Conservation (phyloP, 1,140 invertebrate species). For the Drosophila hydei region DNA sequence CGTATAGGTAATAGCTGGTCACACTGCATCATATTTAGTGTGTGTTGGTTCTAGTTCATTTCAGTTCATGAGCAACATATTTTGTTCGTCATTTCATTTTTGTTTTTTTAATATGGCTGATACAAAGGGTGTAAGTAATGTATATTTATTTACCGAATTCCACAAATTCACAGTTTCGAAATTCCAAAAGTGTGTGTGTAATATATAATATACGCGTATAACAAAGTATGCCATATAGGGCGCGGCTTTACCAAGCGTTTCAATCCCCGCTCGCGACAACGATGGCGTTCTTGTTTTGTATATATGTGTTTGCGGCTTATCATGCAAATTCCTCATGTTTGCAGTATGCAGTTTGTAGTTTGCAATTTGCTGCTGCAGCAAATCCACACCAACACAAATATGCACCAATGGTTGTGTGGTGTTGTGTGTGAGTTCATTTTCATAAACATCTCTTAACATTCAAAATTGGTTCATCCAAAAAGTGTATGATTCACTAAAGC, state of each 20-base stretch:
- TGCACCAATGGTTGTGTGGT: not conserved
- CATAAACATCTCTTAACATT: constrained; percentile 14
- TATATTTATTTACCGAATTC: constrained; percentile 13
- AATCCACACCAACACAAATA: constrained; percentile 8
- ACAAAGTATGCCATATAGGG: constrained; percentile 14
- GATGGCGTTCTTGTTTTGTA: constrained; percentile 39
- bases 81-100: constrained; percentile 74
- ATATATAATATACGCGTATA: too few relatives aligned
- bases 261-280: constrained; percentile 24
- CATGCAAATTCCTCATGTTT: constrained; percentile 46
- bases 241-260: constrained; percentile 35
- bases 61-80: constrained; percentile 57
- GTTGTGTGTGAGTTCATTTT: constrained; percentile 22
- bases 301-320: constrained; percentile 39
- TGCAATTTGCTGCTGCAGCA: constrained; percentile 12
- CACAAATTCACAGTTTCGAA: not conserved
- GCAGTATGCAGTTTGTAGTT: constrained; percentile 9
- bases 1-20: constrained; percentile 12
- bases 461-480: constrained; percentile 9
- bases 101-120: constrained; percentile 82
- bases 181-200: too few relatives aligned
- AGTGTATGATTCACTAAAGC: constrained; percentile 36
- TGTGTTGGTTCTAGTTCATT: constrained; percentile 48
- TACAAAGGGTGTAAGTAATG: constrained; percentile 79
- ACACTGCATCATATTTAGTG: constrained; percentile 21